Conservation (phyloP, 92 coral and sea anemone genomes). For the Phenganax marumi region DNA sequence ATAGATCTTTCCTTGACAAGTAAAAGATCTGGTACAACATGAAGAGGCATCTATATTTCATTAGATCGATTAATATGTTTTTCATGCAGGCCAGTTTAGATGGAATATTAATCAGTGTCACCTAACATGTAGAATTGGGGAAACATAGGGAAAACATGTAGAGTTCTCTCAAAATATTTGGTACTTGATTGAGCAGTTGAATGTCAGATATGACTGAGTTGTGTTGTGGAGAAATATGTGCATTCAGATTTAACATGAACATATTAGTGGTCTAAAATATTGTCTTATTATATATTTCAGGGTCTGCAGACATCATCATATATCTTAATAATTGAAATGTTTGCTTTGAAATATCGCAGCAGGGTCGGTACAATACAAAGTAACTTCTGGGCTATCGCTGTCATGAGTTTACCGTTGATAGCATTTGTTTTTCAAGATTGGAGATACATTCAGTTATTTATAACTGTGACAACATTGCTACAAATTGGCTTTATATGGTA, state of each 20-base stretch:
- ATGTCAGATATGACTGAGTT: too few species aligned
- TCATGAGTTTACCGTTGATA: conserved; percentile 16
- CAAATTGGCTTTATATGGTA: conserved; percentile 40
- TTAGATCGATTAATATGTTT: too few species aligned
- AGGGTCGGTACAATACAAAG: not conserved
- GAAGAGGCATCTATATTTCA: too few species aligned
- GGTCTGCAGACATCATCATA: conserved; percentile 31
- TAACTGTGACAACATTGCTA: conserved; percentile 16
- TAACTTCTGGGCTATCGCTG: conserved; percentile 31
- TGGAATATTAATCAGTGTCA: too few species aligned
- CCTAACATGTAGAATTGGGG: too few species aligned
- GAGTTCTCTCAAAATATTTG: too few species aligned
- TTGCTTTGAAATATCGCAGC: conserved; percentile 35
- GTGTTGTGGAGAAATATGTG: too few species aligned
- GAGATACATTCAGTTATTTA: conserved; percentile 38
- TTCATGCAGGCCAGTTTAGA: too few species aligned
- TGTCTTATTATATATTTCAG: conserved; percentile 3
- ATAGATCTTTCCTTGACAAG: not conserved
- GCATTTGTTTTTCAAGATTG: conserved; percentile 35
- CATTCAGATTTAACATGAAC: too few species aligned
- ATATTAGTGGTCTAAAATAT: not conserved
- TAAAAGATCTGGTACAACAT: not conserved
- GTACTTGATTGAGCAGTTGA: too few species aligned
- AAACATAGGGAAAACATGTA: too few species aligned
- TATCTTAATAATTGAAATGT: conserved; percentile 21